These are phyloP conservation scores for Cacoxenus indagator DNA, from an alignment of 2,888 invertebrate species.

Conservation along the genomic window DNA sequence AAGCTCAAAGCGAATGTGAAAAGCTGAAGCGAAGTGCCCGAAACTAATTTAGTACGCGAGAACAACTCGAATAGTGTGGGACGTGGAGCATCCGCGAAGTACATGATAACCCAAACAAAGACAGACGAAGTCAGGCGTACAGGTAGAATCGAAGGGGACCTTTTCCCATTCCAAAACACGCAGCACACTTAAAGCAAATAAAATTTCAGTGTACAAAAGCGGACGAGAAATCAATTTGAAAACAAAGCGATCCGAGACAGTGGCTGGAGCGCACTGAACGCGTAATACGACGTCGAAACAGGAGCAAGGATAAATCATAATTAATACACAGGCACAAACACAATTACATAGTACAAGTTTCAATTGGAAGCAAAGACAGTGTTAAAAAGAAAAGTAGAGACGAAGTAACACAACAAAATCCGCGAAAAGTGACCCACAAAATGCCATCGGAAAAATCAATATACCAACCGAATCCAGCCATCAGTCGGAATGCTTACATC, in stretches of 20 bases:
- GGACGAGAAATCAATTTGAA: too few relatives aligned
- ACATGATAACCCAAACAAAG: neutral
- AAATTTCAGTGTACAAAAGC: too few relatives aligned
- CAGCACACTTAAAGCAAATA: too few relatives aligned
- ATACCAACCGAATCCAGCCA: constrained; percentile 74
- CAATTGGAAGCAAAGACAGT: too few relatives aligned
- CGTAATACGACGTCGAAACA: too few relatives aligned
- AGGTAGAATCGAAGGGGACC: too few relatives aligned
- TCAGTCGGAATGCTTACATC: constrained; percentile 76
- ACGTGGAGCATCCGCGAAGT: neutral
- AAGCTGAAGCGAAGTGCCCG: neutral
- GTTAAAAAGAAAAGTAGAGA: neutral
- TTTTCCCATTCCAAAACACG: too few relatives aligned
- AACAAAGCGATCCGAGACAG: too few relatives aligned
- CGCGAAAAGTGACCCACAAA: constrained; percentile 40
- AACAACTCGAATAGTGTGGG: neutral
- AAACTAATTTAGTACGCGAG: neutral
- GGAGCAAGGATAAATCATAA: too few relatives aligned
- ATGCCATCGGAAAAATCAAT: constrained; percentile 75
- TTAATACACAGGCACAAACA: too few relatives aligned
- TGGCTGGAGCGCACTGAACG: too few relatives aligned
- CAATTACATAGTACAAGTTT: too few relatives aligned
- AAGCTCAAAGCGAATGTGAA: neutral
- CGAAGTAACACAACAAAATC: neutral
- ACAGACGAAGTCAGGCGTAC: neutral